Evolutionary conservation across 2,113 vertebrate genomes (phyloP).

Genomic region (Ahaetulla prasina): DNA sequence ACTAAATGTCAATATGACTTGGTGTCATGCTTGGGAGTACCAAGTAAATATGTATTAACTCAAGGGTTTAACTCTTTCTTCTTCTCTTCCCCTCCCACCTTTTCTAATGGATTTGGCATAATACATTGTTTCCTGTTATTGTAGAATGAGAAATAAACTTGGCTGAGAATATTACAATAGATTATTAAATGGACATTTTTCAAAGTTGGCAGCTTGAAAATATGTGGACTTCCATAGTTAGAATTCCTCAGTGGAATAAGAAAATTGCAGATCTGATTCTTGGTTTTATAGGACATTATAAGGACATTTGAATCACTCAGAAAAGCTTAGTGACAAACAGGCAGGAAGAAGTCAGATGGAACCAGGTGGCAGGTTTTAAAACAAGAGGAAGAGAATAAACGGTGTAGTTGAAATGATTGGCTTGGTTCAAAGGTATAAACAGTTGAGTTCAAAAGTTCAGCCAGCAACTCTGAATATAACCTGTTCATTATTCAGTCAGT

Average conservation of each 20-base stretch:
- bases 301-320: neutral
- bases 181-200: neutral
- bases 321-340: neutral
- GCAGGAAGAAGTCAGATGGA: neutral
- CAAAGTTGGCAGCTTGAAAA: neutral
- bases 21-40: neutral
- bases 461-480: neutral
- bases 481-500: neutral
- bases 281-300: neutral
- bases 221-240: neutral
- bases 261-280: neutral
- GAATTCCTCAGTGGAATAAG: neutral
- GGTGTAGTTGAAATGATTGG: neutral
- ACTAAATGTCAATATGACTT: neutral
- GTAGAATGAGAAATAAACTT: neutral
- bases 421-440: neutral
- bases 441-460: neutral
- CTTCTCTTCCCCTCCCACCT: neutral
- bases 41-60: conserved; percentile 27
- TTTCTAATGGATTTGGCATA: neutral
- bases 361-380: neutral
- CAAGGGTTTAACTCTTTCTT: conserved; percentile 22
- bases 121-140: neutral
- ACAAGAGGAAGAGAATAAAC: neutral
- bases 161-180: neutral